Percentiles rank a stretch among this genome's conserved stretches.
Conservation (phyloP, 2,797 vertebrate genomes). For the Pipistrellus pygmaeus region DNA sequence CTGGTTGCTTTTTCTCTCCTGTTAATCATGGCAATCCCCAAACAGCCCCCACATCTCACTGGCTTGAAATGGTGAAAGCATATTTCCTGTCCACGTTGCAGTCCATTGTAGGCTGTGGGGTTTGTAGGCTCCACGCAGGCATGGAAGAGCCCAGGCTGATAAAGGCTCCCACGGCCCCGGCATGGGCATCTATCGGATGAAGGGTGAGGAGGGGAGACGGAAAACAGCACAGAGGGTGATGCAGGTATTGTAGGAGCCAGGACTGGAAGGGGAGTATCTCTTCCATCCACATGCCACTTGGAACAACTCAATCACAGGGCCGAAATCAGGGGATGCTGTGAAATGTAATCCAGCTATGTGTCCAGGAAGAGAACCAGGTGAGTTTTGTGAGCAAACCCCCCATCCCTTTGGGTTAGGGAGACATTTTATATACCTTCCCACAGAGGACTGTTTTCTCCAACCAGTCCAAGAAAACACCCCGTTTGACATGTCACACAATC, state of each 20-base stretch:
- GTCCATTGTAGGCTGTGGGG: not conserved
- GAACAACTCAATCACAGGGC: not conserved
- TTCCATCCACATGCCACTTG: not conserved
- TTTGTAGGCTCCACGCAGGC: not conserved
- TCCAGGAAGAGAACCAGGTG: conserved; percentile 36
- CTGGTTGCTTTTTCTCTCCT: not conserved
- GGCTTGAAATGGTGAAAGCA: not conserved
- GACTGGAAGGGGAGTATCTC: not conserved
- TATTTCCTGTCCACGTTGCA: not conserved
- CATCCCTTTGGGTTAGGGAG: not conserved
- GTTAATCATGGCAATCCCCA: not conserved
- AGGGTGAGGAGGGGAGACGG: not conserved
- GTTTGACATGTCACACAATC: not conserved
- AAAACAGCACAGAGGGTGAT: not conserved
- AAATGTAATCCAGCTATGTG: not conserved
- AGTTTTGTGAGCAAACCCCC: not conserved
- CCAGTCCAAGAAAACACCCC: not conserved
- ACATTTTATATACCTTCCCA: not conserved
- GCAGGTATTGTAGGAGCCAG: not conserved
- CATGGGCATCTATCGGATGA: not conserved
- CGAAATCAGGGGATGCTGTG: not conserved
- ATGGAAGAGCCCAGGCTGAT: not conserved
- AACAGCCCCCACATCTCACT: not conserved
- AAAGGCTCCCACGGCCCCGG: not conserved
- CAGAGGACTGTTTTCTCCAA: not conserved